Percentiles rank a stretch among this genome's conserved stretches.
phyloP scores from a whole-genome alignment of 1,140 invertebrate genomes.

The Drosophila biarmipes region DNA sequence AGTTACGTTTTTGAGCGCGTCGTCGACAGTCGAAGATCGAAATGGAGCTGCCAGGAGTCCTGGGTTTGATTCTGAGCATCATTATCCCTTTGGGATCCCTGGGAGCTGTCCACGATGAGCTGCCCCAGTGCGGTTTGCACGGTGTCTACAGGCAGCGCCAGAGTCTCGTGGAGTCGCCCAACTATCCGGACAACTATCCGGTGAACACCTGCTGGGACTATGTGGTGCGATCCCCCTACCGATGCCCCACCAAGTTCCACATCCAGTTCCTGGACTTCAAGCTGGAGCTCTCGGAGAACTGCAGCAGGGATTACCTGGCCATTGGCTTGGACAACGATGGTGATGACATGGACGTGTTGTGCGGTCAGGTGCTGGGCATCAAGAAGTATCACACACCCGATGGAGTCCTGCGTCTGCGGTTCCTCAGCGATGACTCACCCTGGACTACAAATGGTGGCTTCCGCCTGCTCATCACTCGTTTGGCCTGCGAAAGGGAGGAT shows the following conservation, averaged over 20 bases:
- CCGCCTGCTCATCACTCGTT: constrained; percentile 85
- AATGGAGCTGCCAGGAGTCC: constrained; percentile 23
- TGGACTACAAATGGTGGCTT: constrained; percentile 85
- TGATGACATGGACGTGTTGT: constrained; percentile 84
- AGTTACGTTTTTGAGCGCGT: constrained; percentile 61
- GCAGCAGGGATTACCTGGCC: constrained; percentile 85
- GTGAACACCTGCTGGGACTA: constrained; percentile 85
- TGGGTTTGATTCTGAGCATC: constrained; percentile 16
- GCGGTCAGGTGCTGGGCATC: constrained; percentile 85
- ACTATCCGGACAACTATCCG: constrained; percentile 86
- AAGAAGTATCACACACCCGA: constrained; percentile 85
- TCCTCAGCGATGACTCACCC: constrained; percentile 74
- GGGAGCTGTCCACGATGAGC: constrained; percentile 69
- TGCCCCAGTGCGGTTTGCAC: constrained; percentile 68
- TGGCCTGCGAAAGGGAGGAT: constrained; percentile 81
- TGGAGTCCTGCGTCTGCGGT: constrained; percentile 84
- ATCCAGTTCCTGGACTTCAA: constrained; percentile 86
- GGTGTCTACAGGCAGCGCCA: constrained; percentile 74
- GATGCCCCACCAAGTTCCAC: constrained; percentile 86
- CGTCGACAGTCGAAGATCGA: constrained; percentile 12
- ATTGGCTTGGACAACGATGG: constrained; percentile 74
- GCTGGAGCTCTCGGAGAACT: constrained; percentile 85
- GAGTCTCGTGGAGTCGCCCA: constrained; percentile 84
- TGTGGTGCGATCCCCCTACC: constrained; percentile 84
- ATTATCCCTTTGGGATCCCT: background rate